Conservation (phyloP, 92 coral and sea anemone genomes). For the Bergia sp. region DNA sequence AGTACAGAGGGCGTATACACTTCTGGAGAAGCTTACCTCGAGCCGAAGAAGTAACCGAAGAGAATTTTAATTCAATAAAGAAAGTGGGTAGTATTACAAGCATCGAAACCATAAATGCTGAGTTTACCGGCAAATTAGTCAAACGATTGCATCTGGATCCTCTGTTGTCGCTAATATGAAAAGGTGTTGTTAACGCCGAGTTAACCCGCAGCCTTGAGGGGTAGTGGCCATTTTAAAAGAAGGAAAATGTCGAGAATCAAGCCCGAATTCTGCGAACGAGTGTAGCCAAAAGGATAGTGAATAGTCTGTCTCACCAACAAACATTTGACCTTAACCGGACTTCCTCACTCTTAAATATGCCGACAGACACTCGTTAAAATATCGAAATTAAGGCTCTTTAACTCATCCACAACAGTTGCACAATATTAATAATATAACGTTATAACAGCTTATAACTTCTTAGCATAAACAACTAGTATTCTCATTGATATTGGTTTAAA, state of each 20-base stretch:
- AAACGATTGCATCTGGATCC: neutral
- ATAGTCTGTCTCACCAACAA: no score
- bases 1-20: constrained; percentile 4
- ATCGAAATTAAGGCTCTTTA: no score
- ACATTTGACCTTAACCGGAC: no score
- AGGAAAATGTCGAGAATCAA: neutral
- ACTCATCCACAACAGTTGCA: no score
- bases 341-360: no score
- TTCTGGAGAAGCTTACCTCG: constrained; percentile 42
- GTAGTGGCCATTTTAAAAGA: constrained; percentile 40
- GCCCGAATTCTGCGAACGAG: neutral
- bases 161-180: constrained; percentile 45
- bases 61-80: constrained; percentile 27
- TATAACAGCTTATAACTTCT: no score
- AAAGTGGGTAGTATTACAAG: neutral
- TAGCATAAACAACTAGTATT: no score
- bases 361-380: no score
- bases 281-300: no score
- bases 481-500: no score
- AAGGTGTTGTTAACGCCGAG: constrained; percentile 25
- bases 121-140: neutral
- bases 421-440: no score
- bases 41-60: constrained; percentile 20
- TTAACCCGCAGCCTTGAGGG: constrained; percentile 20
- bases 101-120: constrained; percentile 40